Evolutionary conservation across 2,888 invertebrate genomes (phyloP), one percentile per base, ranked within the genome.

Genomic region (Spodoptera exigua): DNA sequence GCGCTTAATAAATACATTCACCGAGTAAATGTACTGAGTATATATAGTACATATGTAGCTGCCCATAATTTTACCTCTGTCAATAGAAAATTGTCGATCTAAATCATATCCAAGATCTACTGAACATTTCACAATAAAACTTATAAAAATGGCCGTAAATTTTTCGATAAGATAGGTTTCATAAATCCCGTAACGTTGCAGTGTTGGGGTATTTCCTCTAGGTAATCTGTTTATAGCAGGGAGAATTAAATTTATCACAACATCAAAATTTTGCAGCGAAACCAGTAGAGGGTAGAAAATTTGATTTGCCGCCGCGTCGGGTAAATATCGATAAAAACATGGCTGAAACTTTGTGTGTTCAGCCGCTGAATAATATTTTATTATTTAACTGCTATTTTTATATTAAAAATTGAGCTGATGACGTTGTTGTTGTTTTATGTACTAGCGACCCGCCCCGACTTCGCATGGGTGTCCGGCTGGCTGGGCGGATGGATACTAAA

Each of bases 311-410:
- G 11, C 36, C n/a, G 37, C 18, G 27, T 18, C 34, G 17, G 17
- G 9, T 47, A 63, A 59, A 62, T 43, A 12, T 37, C 17, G 11
- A 37, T n/a, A 14, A 17, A 35, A 32, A 58, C 13, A 27, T 39
- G 10, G 27, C 32, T 17, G 44, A 32, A 12, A 5, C 12, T 32
- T 41, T 0, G 0, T 27, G 16, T 16, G 14, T 13, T 18, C 14
- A 9, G 14, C 2, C 11, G 35, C 13, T 27, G 4, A 35, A 40
- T 40, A 16, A 18, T 21, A 34, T 36, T 32, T 14, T 16, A 16
- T 9, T n/a, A n/a, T n/a, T n/a, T n/a, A 14, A 7, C 36, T 9
- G 27, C 9, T 27, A 27, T 18, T 1, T 0, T 1, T 27, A 14
- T 39, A 4, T 21, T 55, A 2, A 13, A 35, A 35, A 54, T 57